Evolutionary conservation across 2,888 invertebrate genomes (phyloP).

Genomic region (Coleophora flavipennella): DNA sequence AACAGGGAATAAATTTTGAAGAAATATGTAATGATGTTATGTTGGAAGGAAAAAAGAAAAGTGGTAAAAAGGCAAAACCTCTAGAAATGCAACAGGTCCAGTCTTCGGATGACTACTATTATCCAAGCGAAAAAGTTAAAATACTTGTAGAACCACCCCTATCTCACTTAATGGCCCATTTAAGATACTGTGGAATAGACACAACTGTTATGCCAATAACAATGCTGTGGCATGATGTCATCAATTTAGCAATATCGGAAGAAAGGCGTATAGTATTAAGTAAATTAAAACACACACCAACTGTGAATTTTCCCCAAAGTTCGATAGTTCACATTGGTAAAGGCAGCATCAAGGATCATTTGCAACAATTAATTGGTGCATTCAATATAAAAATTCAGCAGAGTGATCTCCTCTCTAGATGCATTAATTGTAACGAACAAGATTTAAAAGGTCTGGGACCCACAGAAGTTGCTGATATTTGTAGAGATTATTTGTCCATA

Average conservation of each 20-base stretch:
- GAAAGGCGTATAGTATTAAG: slow-evolving; percentile 41
- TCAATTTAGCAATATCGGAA: slow-evolving; percentile 51
- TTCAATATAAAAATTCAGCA: slow-evolving; percentile 77
- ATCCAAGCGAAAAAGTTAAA: slow-evolving; percentile 39
- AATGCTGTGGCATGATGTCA: slow-evolving; percentile 54
- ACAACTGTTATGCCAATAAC: slow-evolving; percentile 75
- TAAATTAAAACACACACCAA: slow-evolving; percentile 67
- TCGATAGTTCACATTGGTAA: slow-evolving; percentile 71
- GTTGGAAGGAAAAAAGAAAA: slow-evolving; percentile 65
- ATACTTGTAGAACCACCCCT: slow-evolving; percentile 45
- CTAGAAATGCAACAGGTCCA: slow-evolving; percentile 12
- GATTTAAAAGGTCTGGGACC: slow-evolving; percentile 33
- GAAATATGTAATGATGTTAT: slow-evolving; percentile 75
- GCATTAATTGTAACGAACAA: slow-evolving; percentile 74
- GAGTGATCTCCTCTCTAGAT: slow-evolving; percentile 80
- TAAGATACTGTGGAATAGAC: slow-evolving; percentile 71
- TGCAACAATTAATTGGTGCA: slow-evolving; percentile 75
- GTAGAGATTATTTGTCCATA: slow-evolving; percentile 29
- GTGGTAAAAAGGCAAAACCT: slow-evolving; percentile 50
- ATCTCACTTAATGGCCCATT: slow-evolving; percentile 39
- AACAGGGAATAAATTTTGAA: slow-evolving; percentile 73
- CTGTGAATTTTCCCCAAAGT: slow-evolving; percentile 63
- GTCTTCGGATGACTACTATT: too few species aligned
- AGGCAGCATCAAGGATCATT: slow-evolving; percentile 73
- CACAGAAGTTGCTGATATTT: slow-evolving; percentile 39